phyloP scores from a whole-genome alignment of 2,888 invertebrate genomes.

The Eupsilia transversa region DNA sequence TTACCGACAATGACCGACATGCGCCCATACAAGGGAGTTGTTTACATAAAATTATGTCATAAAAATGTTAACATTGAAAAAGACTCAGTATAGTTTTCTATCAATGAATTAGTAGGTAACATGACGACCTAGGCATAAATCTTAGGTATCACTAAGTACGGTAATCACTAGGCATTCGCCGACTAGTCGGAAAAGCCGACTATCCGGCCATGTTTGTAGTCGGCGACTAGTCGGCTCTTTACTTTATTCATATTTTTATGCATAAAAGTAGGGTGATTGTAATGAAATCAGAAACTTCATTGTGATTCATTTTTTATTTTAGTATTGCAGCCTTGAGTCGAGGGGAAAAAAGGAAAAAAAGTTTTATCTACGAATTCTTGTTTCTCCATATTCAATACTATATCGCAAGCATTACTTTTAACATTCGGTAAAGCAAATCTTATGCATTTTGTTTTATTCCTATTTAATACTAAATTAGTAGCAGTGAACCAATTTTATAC shows the following conservation, averaged over 20 bases:
- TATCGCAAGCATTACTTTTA: too few relatives aligned
- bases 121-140: conserved; percentile 48
- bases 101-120: conserved; percentile 18
- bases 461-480: too few relatives aligned
- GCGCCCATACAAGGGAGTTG: neutral
- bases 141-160: conserved; percentile 24
- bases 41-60: conserved; percentile 23
- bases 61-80: conserved; percentile 22
- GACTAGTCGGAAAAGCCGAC: neutral
- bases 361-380: too few relatives aligned
- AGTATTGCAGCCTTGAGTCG: too few relatives aligned
- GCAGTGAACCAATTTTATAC: too few relatives aligned
- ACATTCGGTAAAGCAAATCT: too few relatives aligned
- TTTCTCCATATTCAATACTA: too few relatives aligned
- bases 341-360: too few relatives aligned
- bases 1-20: conserved; percentile 16
- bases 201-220: neutral
- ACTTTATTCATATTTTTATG: neutral
- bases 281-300: neutral
- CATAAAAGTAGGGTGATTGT: neutral
- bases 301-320: neutral
- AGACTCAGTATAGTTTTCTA: neutral
- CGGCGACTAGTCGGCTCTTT: neutral
- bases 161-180: neutral
- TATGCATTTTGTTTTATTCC: too few relatives aligned